Base-by-base conservation (phyloP, 2,888 invertebrate species). In the Orthosia gracilis region DNA sequence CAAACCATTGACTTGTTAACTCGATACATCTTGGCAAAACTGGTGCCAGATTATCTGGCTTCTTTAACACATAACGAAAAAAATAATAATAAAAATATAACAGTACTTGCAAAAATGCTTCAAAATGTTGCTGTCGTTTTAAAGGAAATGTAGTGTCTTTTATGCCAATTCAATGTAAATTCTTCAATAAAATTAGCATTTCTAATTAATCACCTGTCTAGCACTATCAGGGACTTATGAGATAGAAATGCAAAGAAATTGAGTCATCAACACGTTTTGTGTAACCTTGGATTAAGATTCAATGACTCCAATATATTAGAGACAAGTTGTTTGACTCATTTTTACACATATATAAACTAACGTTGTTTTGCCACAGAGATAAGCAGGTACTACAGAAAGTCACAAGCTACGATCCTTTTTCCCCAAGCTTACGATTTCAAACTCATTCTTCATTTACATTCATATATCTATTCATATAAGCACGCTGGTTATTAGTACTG, bases 161-260 rank as follows among this genome's bases (percentile, higher is more conserved):
- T 17, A 26, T 45, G 57, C n/a, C 54, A 68, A 59, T 54, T 68
- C 45, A 52, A 31, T 45, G 17, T 31, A 40, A 77, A 67, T 78
- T 74, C 45, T 62, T 61, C 21, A 18, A 67, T 67, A 70, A 4
- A 40, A 64, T 79, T 80, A 74, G 67, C 69, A 68, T 70, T 68
- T 52, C n/a, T 52, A 75, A 68, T 66, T 45, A 52, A 68, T 40
- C 52, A 73, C 47, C 26, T 40, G 69, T 64, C 17, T 62, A 40
- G 49, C 21, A 67, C 40, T 62, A 76, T 55, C 40, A 72, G 73
- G 68, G 63, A 66, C 64, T 69, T 74, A n/a, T 4, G 0, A 65
- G 50, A 73, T 66, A 83, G 52, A 65, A 54, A 79, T 73, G 75
- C 57, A 78, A 71, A 69, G 50, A 69, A 72, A 71, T 61, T 68